phyloP scores from a whole-genome alignment of 2,888 invertebrate genomes.

The Scrobipalpa costella region DNA sequence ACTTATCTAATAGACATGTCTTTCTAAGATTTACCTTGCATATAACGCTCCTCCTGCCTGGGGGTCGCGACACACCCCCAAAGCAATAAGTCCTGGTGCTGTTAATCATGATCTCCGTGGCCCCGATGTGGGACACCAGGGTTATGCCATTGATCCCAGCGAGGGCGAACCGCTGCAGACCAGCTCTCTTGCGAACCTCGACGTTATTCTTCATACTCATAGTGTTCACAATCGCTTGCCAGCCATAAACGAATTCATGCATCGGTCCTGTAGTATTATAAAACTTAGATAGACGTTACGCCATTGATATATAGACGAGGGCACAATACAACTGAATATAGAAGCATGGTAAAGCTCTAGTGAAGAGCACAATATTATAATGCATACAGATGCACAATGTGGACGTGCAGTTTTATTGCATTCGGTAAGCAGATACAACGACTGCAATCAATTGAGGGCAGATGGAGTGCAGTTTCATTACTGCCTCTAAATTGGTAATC shows the following conservation, averaged over 20 bases:
- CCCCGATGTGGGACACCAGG: conserved; percentile 73
- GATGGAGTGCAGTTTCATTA: too few relatives aligned
- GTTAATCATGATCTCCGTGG: conserved; percentile 75
- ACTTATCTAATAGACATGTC: too few relatives aligned
- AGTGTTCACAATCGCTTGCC: conserved; percentile 77
- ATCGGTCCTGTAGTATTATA: conserved; percentile 58
- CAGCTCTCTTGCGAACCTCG: conserved; percentile 73
- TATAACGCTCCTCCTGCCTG: conserved; percentile 68
- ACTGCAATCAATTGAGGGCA: too few relatives aligned
- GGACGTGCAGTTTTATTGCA: too few relatives aligned
- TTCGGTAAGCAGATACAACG: too few relatives aligned
- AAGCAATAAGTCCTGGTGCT: conserved; percentile 73
- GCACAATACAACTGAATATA: too few relatives aligned
- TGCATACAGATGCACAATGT: too few relatives aligned
- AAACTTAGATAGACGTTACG: neutral
- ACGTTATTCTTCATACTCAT: conserved; percentile 79
- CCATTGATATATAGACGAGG: neutral
- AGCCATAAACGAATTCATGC: conserved; percentile 77
- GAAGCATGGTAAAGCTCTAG: too few relatives aligned
- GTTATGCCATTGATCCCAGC: conserved; percentile 77
- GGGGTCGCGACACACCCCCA: conserved; percentile 70
- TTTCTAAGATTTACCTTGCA: conserved; percentile 70
- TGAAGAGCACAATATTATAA: too few relatives aligned
- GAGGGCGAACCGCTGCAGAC: conserved; percentile 70
- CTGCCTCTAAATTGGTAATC: too few relatives aligned